Evolutionary conservation across 53 echinoderm and acorn worm genomes (phyloP).

Genomic region (Echinometra lucunter): DNA sequence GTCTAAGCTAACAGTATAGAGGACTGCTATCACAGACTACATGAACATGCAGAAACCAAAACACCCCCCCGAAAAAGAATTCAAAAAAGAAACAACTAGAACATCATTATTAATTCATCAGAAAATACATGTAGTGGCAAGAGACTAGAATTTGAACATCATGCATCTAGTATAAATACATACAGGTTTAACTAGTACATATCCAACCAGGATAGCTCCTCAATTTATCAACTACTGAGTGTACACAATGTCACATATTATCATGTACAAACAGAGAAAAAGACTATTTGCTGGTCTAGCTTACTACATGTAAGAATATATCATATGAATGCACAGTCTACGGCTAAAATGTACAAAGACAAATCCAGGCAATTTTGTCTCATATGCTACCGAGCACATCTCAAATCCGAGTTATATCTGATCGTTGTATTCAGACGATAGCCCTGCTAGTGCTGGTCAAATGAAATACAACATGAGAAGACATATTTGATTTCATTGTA

Average conservation of each 20-base stretch:
- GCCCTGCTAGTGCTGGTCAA: too few relatives aligned
- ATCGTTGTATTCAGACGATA: too few relatives aligned
- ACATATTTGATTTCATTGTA: too few relatives aligned
- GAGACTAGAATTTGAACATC: background rate
- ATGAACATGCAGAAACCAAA: background rate
- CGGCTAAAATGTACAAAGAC: background rate
- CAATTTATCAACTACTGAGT: too few relatives aligned
- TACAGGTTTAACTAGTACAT: background rate
- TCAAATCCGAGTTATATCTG: too few relatives aligned
- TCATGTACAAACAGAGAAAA: background rate
- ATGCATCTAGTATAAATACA: background rate
- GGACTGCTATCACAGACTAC: background rate
- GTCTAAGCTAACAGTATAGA: background rate
- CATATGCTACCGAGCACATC: too few relatives aligned
- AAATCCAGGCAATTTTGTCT: too few relatives aligned
- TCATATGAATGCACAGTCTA: background rate
- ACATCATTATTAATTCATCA: background rate
- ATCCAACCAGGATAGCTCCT: background rate
- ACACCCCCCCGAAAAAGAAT: too few relatives aligned
- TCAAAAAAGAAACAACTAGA: background rate
- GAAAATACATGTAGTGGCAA: background rate
- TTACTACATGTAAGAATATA: background rate
- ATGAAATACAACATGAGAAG: too few relatives aligned
- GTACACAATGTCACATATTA: too few relatives aligned
- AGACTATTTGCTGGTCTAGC: background rate